Percentiles rank a stretch among this genome's conserved stretches.
These are phyloP conservation scores for Saturnia japonica DNA, from an alignment of 2,888 invertebrate genomes.

Conservation along the genomic window DNA sequence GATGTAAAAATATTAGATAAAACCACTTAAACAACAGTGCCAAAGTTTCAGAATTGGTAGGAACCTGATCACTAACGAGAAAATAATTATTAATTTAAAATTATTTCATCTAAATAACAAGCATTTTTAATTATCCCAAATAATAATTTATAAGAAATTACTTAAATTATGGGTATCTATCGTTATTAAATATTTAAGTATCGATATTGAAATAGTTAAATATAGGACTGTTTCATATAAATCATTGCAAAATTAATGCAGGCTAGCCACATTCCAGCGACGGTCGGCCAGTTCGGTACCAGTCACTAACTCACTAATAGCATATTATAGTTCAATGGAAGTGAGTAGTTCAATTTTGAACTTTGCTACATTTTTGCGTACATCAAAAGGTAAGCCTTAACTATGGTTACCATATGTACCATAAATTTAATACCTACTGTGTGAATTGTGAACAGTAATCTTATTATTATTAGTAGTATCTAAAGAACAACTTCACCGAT, in stretches of 20 bases:
- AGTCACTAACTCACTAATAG: constrained; percentile 18
- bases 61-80: neutral
- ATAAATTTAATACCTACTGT: no score
- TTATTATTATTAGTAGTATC: no score
- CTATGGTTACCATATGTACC: no score
- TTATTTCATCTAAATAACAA: neutral
- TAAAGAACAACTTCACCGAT: no score
- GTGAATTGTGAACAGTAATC: no score
- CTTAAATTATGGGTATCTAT: constrained; percentile 30
- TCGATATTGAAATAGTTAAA: constrained; percentile 36
- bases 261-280: constrained; percentile 51
- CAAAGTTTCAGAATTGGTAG: neutral
- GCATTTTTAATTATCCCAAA: no score
- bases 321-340: neutral
- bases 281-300: constrained; percentile 40
- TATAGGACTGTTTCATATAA: constrained; percentile 40
- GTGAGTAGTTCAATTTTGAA: neutral
- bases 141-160: neutral
- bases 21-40: neutral
- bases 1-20: neutral
- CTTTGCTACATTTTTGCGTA: neutral
- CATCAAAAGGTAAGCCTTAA: neutral
- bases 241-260: constrained; percentile 50
- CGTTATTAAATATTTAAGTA: constrained; percentile 28
- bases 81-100: neutral